phyloP scores from a whole-genome alignment of 2,888 invertebrate species.

The Escarpia spicata region DNA sequence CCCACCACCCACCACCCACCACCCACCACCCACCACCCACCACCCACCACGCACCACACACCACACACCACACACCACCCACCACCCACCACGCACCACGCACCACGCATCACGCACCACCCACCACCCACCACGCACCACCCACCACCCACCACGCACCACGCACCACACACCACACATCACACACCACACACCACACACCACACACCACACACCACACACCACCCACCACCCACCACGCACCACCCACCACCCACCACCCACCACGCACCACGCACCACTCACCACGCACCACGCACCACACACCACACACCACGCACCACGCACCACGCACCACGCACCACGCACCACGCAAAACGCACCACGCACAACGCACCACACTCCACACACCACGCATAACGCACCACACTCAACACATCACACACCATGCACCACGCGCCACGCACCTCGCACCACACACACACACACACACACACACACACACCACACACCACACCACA shows the following conservation, averaged over 20 bases:
- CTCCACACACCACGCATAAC: neutral
- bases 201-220: slow-evolving; percentile 10
- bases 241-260: neutral
- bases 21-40: neutral
- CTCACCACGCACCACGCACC: neutral
- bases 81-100: neutral
- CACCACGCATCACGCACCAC: neutral
- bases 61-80: neutral
- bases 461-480: neutral
- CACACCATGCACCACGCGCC: neutral
- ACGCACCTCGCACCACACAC: too few relatives aligned
- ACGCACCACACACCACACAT: neutral
- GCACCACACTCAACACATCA: neutral
- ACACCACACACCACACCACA: too few relatives aligned
- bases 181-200: neutral
- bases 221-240: neutral
- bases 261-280: neutral
- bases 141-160: too few relatives aligned
- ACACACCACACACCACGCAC: neutral
- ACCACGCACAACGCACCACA: neutral
- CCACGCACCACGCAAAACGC: neutral
- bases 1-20: neutral
- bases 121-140: too few relatives aligned
- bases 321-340: neutral
- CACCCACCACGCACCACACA: neutral